Conservation (phyloP, 2,888 invertebrate genomes). For the Lasioglossum calceatum region DNA sequence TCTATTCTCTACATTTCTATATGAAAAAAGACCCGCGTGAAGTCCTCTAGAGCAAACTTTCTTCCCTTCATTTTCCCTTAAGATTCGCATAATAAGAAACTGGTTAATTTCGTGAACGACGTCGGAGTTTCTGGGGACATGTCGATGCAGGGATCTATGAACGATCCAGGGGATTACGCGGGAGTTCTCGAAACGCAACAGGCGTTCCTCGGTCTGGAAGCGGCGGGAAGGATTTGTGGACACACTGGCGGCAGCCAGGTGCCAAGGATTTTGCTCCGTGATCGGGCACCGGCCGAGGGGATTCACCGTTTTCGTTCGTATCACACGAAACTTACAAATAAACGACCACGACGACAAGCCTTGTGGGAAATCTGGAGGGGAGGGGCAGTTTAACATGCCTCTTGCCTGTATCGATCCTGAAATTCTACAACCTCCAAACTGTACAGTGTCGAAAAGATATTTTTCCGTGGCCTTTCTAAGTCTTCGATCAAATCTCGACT, state of each 20-base stretch:
- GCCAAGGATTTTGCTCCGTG: conserved; percentile 27
- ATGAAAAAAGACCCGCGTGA: not conserved
- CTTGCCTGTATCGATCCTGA: not conserved
- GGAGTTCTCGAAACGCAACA: conserved; percentile 3
- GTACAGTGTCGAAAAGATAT: too few species aligned
- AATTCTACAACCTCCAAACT: not conserved
- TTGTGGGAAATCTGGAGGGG: not conserved
- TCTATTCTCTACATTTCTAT: not conserved
- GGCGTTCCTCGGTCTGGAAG: conserved; percentile 16
- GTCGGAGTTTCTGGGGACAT: not conserved
- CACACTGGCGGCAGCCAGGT: not conserved
- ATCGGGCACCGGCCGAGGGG: conserved; percentile 16
- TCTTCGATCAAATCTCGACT: not conserved
- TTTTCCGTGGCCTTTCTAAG: not conserved
- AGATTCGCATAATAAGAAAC: not conserved
- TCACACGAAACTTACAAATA: conserved; percentile 46
- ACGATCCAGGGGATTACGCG: conserved; percentile 2
- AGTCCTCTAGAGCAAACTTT: not conserved
- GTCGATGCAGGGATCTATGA: not conserved
- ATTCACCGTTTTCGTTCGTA: not conserved
- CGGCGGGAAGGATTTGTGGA: conserved; percentile 27
- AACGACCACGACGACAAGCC: not conserved
- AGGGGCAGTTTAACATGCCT: not conserved
- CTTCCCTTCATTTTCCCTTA: not conserved
- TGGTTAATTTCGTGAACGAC: not conserved